phyloP scores from a whole-genome alignment of 2,888 invertebrate genomes.

The Tridacna gigas region DNA sequence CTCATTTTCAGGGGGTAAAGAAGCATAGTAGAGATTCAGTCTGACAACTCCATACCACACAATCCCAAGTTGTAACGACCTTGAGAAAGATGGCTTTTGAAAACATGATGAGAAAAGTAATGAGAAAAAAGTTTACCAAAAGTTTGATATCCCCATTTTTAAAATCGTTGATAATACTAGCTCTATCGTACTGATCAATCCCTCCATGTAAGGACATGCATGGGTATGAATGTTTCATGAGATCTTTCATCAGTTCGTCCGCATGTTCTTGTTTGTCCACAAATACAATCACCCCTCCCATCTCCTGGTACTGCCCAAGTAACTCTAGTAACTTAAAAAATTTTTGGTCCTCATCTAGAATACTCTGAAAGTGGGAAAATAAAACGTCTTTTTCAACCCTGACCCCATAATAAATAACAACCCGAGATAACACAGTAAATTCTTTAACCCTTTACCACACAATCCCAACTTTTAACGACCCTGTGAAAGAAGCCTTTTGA shows the following conservation, averaged over 20 bases:
- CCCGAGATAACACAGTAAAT: no score
- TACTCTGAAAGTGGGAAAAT: constrained; percentile 79
- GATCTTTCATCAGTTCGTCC: constrained; percentile 92
- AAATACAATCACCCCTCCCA: constrained; percentile 97
- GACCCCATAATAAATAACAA: no score
- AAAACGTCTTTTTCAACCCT: no score
- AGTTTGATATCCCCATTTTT: constrained; percentile 96
- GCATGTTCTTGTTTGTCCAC: constrained; percentile 99
- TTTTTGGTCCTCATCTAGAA: constrained; percentile 98
- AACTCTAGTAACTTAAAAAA: constrained; percentile 98
- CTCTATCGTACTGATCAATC: constrained; percentile 99
- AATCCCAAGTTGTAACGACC: no score
- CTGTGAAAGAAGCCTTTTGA: no score
- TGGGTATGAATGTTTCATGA: constrained; percentile 98
- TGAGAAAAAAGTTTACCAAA: constrained; percentile 86
- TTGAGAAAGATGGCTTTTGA: no score
- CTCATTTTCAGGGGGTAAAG: no score
- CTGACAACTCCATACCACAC: no score
- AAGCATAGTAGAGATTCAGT: no score
- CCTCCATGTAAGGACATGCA: constrained; percentile 99
- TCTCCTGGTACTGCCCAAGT: constrained; percentile 96
- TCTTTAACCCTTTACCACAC: no score
- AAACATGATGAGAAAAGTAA: no score
- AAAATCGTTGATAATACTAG: constrained; percentile 98
- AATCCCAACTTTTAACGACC: no score